phyloP scores from a whole-genome alignment of 2,888 invertebrate species.

The Stegana nigrithorax region DNA sequence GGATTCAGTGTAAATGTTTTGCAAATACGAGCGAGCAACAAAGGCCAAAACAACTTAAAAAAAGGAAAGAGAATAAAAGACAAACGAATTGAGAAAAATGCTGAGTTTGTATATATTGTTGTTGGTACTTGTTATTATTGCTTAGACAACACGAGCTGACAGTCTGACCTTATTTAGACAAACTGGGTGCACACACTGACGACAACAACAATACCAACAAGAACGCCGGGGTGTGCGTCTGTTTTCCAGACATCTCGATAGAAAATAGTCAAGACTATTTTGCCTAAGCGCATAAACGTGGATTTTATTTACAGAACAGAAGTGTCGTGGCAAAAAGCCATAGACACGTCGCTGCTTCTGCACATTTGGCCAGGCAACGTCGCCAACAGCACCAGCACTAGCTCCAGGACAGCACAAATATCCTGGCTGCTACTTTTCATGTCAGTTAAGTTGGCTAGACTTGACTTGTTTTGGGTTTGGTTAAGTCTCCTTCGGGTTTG shows the following conservation, averaged over 20 bases:
- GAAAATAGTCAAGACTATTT: conserved; percentile 13
- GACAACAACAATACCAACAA: neutral
- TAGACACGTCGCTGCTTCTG: conserved; percentile 18
- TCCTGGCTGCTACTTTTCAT: neutral
- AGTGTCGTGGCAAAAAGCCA: conserved; percentile 10
- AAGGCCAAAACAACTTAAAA: neutral
- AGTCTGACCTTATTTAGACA: conserved; percentile 8
- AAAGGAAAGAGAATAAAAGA: neutral
- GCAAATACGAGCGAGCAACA: neutral
- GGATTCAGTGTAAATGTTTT: neutral
- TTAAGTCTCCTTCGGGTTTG: too few species aligned
- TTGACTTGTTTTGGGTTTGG: neutral
- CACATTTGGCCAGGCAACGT: neutral
- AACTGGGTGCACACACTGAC: neutral
- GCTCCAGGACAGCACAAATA: neutral
- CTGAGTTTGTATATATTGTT: neutral
- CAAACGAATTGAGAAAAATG: neutral
- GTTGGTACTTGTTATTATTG: conserved; percentile 8
- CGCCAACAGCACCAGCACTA: neutral
- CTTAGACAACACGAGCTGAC: conserved; percentile 6
- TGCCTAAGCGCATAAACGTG: conserved; percentile 12
- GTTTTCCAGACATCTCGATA: neutral
- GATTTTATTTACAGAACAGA: conserved; percentile 10
- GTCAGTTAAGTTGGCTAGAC: neutral
- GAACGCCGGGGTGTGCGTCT: neutral